Conservation (phyloP, 2,113 vertebrate species). For the Polypterus senegalus region DNA sequence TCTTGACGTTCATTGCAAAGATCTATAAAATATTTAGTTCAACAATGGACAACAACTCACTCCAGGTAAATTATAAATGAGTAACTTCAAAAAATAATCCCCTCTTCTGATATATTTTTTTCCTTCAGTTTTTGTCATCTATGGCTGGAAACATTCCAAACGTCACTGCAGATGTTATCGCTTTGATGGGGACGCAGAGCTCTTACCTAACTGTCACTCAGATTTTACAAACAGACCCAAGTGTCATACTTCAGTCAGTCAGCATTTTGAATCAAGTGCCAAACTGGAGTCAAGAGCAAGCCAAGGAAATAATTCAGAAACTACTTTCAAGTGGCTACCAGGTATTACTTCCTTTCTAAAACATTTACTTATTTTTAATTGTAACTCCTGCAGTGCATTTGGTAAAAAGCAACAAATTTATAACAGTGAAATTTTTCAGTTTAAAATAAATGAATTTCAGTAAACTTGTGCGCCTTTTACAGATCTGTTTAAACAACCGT, state of each 20-base stretch:
- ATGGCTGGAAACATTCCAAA: constrained; percentile 28
- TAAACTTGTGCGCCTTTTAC: too few relatives aligned
- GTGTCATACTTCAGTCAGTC: constrained; percentile 14
- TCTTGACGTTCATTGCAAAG: too few relatives aligned
- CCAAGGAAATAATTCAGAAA: constrained; percentile 25
- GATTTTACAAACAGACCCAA: constrained; percentile 11
- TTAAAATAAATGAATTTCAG: too few relatives aligned
- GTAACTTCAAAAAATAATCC: neutral
- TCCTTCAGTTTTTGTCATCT: constrained; percentile 34
- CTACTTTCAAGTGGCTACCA: constrained; percentile 25
- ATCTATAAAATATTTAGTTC: too few relatives aligned
- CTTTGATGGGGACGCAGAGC: constrained; percentile 30
- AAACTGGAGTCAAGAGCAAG: constrained; percentile 41
- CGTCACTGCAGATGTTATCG: constrained; percentile 15
- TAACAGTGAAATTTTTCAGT: too few relatives aligned
- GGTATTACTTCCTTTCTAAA: constrained; percentile 23
- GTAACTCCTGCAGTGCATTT: too few relatives aligned
- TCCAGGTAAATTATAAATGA: neutral
- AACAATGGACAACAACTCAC: too few relatives aligned
- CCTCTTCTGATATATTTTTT: neutral
- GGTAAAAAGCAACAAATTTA: too few relatives aligned
- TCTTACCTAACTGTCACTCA: constrained; percentile 28
- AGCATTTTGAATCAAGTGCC: constrained; percentile 17
- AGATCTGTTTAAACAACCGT: too few relatives aligned
- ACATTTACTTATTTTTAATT: neutral